A percentile compares a stretch with the other conserved stretches of the same genome.
These are phyloP conservation scores for Tachina fera DNA, from an alignment of 2,888 invertebrate species.

Conservation along the genomic window DNA sequence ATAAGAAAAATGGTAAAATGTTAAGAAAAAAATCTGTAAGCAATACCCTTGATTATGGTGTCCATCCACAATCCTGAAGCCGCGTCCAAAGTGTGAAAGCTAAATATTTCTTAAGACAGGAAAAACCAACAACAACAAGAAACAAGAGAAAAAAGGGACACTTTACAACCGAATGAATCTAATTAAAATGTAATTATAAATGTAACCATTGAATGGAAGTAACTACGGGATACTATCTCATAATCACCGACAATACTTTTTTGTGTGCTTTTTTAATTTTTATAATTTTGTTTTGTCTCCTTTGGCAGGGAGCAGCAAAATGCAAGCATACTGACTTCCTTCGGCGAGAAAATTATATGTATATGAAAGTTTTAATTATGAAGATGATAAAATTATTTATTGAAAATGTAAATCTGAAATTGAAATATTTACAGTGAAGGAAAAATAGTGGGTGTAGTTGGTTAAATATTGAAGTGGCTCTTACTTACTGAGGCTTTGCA, in stretches of 20 bases:
- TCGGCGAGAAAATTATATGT: background rate
- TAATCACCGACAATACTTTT: slow-evolving; percentile 63
- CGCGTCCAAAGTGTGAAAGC: slow-evolving; percentile 74
- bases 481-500: too few species aligned
- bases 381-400: background rate
- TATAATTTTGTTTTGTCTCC: slow-evolving; percentile 59
- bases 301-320: slow-evolving; percentile 6
- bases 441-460: too few species aligned
- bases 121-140: background rate
- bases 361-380: slow-evolving; percentile 45
- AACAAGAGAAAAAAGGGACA: slow-evolving; percentile 79
- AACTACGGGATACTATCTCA: slow-evolving; percentile 79
- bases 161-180: slow-evolving; percentile 84
- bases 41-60: slow-evolving; percentile 64
- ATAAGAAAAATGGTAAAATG: slow-evolving; percentile 33
- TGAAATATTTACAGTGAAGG: too few species aligned
- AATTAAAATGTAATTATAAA: slow-evolving; percentile 84
- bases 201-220: slow-evolving; percentile 82
- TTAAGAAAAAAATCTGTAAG: slow-evolving; percentile 38
- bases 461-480: too few species aligned
- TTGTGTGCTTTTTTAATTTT: slow-evolving; percentile 49
- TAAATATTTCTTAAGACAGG: slow-evolving; percentile 67
- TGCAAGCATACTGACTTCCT: background rate
- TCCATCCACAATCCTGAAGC: slow-evolving; percentile 30
- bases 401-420: background rate